Evolutionary conservation across 2,888 invertebrate species (phyloP), one percentile per base, ranked within the genome.

Genomic region (Minunthozetes semirufus): DNA sequence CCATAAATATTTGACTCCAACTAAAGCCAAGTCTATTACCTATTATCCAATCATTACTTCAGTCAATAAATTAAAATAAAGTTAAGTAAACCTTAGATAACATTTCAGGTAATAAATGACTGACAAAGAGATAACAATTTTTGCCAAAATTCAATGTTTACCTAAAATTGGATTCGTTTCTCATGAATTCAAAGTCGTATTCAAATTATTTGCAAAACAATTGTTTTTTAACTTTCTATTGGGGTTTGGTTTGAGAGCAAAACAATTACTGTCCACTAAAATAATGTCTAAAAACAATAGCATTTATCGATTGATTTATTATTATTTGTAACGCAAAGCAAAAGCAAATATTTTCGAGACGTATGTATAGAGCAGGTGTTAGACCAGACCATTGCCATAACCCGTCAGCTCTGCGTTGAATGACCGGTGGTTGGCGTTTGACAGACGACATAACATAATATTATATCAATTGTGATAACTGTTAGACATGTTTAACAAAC

Each of bases 401-500:
- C 50, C 50, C 50, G 19, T n/a, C n/a, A 33, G 33, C 9, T 33
- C 33, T 6, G 33, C 33, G 33, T 33, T 33, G 33, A 33, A 33
- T 50, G 50, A 50, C 50, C 50, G 19, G 19, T 19, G 19, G n/a
- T 17, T n/a, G 19, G 19, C 17, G n/a, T 50, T 8, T n/a, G n/a
- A 50, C 50, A 50, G 19, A 33, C 33, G 33, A 33, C 22, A 56
- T 19, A 56, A 56, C 56, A 56, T 56, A 56, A 56, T 22, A 56
- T 56, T 56, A 56, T 56, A 56, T 56, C 22, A 22, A 56, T 56
- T 56, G 56, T 25, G n/a, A 56, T 56, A 56, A 56, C 56, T 19
- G 19, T 56, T 17, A 48, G 15, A 48, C 13, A 9, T 11, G 56
- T n/a, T 25, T 19, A 56, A 22, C 22, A 56, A 56, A 25, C 11